Base-by-base conservation (phyloP, 2,888 invertebrate genomes). In the Ptychoptera contaminata region DNA sequence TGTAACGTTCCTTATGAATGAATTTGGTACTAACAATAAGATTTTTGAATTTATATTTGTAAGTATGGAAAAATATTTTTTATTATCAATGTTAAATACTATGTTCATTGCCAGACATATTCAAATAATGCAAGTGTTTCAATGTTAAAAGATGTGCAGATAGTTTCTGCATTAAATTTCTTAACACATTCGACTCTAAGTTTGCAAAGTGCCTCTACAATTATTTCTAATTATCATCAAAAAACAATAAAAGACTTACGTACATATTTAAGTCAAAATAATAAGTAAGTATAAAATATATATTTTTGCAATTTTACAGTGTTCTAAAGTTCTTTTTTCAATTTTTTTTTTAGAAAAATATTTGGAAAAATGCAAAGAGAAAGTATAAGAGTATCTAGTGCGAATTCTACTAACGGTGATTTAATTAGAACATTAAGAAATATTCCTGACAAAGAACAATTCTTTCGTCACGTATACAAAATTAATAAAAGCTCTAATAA, bases 181-280 rank as follows among this genome's bases (percentile, higher is more conserved):
- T 58, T 63, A 45, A 63, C 63, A 1, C 59, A 63, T 50, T 62
- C 62, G 12, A 53, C 57, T 2, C 55, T 49, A 46, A 63, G 64
- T 46, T 63, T 63, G 34, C 57, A 56, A 34, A 51, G 60, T 31
- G 63, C 63, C 2, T 57, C 59, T 10, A 55, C 50, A 15, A 58
- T 63, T 15, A 54, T 60, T 35, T 48, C 42, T 3, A 51, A 56
- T n/a, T 53, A 57, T 11, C 53, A 51, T 40, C 53, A 53, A 16
- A 49, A 42, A 8, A 53, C 46, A 10, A 55, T 61, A 10, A 47
- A 49, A 5, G 43, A 48, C 1, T 60, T 56, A 45, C 56, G 60
- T 29, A 50, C 53, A 2, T 55, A 52, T 0, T 48, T 63, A 2
- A 59, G 60, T 40, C 60, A 55, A 43, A 52, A 55, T 5, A 61